These are phyloP conservation scores for Stichodactyla mertensii DNA, from an alignment of 64 coral and sea anemone species.

Conservation along the genomic window DNA sequence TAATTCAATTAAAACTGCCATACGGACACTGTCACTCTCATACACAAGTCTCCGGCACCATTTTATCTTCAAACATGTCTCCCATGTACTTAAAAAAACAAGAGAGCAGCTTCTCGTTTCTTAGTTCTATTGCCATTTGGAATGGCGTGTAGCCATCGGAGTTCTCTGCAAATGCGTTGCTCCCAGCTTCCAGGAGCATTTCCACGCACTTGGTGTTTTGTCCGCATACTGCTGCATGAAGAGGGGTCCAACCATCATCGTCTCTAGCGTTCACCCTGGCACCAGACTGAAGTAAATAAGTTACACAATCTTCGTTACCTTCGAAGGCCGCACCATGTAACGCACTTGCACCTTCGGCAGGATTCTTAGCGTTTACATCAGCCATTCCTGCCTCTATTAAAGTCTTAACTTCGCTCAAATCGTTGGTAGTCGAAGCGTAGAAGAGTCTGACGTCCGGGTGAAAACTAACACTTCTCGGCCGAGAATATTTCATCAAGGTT, in stretches of 20 bases:
- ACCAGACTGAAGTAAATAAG: constrained; percentile 55
- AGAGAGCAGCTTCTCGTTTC: constrained; percentile 54
- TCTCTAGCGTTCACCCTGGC: constrained; percentile 54
- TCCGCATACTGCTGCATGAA: constrained; percentile 73
- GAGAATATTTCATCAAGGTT: constrained; percentile 44
- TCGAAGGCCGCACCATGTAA: constrained; percentile 73
- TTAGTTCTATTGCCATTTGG: constrained; percentile 85
- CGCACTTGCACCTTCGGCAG: constrained; percentile 77
- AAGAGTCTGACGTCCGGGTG: constrained; percentile 79
- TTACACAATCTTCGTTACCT: constrained; percentile 59
- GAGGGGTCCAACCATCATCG: constrained; percentile 78
- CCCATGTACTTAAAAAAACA: constrained; percentile 35
- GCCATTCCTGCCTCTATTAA: constrained; percentile 76
- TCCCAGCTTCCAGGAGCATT: constrained; percentile 34
- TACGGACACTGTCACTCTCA: neutral
- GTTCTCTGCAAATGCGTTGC: constrained; percentile 53
- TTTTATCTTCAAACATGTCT: constrained; percentile 3
- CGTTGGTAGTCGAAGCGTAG: constrained; percentile 77
- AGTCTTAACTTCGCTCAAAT: constrained; percentile 67
- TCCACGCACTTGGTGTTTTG: constrained; percentile 49
- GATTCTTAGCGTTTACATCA: constrained; percentile 72
- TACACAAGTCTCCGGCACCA: neutral
- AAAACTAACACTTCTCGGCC: constrained; percentile 86
- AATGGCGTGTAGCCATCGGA: constrained; percentile 69
- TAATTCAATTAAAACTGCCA: neutral